Percentiles rank a stretch among this genome's conserved stretches.
phyloP scores from a whole-genome alignment of 2,797 vertebrate genomes.

The Coccyzus lansbergi region DNA sequence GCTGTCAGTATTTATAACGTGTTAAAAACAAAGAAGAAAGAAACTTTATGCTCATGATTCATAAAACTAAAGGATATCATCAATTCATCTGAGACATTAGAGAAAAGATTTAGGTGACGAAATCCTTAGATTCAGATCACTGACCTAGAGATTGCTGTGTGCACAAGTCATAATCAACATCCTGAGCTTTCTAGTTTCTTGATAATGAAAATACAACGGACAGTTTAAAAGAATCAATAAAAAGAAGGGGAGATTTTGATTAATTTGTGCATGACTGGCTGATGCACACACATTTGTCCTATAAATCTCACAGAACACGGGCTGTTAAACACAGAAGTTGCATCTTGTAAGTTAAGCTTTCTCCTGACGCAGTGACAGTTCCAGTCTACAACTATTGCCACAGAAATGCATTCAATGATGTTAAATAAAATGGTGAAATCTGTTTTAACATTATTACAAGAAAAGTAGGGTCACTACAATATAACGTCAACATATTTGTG shows the following conservation, averaged over 20 bases:
- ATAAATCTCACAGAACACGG: background rate
- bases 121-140: background rate
- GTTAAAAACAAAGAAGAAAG: background rate
- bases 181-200: background rate
- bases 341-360: background rate
- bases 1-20: background rate
- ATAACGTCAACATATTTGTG: fast-evolving
- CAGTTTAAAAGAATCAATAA: background rate
- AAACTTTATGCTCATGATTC: background rate
- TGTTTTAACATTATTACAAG: background rate
- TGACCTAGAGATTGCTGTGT: background rate
- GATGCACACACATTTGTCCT: background rate
- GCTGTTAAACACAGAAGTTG: background rate
- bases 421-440: background rate
- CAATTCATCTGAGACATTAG: background rate
- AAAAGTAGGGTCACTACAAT: background rate
- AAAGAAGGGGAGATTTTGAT: background rate
- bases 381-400: background rate
- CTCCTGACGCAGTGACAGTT: background rate
- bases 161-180: background rate
- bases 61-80: background rate
- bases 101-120: background rate
- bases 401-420: background rate
- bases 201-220: background rate
- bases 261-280: background rate